Conservation (phyloP, 2,888 invertebrate genomes). For the Drosophila greeni region DNA sequence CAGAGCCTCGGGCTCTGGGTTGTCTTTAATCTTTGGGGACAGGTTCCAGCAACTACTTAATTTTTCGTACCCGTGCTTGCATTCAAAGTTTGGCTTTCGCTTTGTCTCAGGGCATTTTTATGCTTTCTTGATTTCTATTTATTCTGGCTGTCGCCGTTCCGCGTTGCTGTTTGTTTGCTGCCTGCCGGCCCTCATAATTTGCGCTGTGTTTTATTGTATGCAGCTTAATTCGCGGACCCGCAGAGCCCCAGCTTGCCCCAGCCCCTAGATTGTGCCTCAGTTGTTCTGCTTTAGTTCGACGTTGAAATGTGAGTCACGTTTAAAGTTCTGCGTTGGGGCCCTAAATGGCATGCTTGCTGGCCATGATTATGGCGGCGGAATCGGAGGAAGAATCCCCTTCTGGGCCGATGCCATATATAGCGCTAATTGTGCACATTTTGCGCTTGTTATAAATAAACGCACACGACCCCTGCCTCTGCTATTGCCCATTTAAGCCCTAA, state of each 20-base stretch:
- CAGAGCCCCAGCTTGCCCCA: constrained; percentile 11
- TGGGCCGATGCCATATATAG: constrained; percentile 59
- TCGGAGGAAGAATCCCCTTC: constrained; percentile 6
- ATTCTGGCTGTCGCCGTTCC: constrained; percentile 27
- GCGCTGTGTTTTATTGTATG: constrained; percentile 67
- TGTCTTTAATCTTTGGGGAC: constrained; percentile 62
- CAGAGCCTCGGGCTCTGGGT: constrained; percentile 28
- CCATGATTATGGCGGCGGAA: constrained; percentile 33
- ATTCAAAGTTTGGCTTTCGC: constrained; percentile 32
- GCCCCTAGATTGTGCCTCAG: constrained; percentile 11
- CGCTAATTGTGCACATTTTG: constrained; percentile 70
- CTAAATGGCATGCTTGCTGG: constrained; percentile 55
- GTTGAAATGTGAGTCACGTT: constrained; percentile 70
- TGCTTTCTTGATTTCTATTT: constrained; percentile 54
- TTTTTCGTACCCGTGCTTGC: constrained; percentile 50
- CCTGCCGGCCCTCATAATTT: constrained; percentile 63
- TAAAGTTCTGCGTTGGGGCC: constrained; percentile 62
- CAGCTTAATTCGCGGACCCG: constrained; percentile 56
- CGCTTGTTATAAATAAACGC: constrained; percentile 67
- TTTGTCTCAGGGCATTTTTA: constrained; percentile 49
- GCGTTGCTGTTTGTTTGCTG: constrained; percentile 34
- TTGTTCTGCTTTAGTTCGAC: constrained; percentile 23
- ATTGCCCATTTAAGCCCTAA: constrained; percentile 5
- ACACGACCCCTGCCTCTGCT: constrained; percentile 38
- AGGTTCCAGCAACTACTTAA: constrained; percentile 70